These are phyloP conservation scores for Drosophila mayri DNA, from an alignment of 1,140 invertebrate genomes.

Conservation along the genomic window DNA sequence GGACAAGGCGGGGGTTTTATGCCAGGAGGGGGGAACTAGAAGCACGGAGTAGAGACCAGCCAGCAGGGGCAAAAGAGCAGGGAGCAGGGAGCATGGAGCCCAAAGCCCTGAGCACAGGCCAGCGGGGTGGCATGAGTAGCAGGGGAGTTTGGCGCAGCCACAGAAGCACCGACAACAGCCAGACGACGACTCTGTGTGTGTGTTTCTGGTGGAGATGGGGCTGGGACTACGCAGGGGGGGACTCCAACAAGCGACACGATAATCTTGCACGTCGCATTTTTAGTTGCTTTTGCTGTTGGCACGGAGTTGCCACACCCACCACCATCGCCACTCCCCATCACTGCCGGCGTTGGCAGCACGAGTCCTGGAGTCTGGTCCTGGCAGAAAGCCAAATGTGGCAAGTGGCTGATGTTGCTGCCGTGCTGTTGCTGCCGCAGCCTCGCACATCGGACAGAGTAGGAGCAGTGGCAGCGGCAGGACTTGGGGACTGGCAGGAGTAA, in stretches of 20 bases:
- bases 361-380: slow-evolving; percentile 67
- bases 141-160: slow-evolving; percentile 57
- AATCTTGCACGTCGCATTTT: slow-evolving; percentile 83
- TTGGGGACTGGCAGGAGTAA: slow-evolving; percentile 10
- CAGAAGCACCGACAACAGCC: slow-evolving; percentile 73
- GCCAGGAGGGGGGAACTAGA: not conserved
- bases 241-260: slow-evolving; percentile 80
- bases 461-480: slow-evolving; percentile 7
- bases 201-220: slow-evolving; percentile 21
- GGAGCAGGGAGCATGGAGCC: not conserved
- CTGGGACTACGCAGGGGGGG: slow-evolving; percentile 53
- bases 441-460: slow-evolving; percentile 8
- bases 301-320: slow-evolving; percentile 36
- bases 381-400: slow-evolving; percentile 83
- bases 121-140: slow-evolving; percentile 6
- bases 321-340: not conserved
- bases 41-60: not conserved
- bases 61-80: not conserved
- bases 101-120: slow-evolving; percentile 1
- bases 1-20: not conserved
- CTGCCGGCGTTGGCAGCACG: slow-evolving; percentile 26
- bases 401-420: slow-evolving; percentile 67
- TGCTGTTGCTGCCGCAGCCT: slow-evolving; percentile 19
- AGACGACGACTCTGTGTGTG: slow-evolving; percentile 23
- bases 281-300: slow-evolving; percentile 73